Evolutionary conservation across 2,113 vertebrate genomes (phyloP), one percentile per base, ranked within the genome.

Genomic region (Riparia riparia): DNA sequence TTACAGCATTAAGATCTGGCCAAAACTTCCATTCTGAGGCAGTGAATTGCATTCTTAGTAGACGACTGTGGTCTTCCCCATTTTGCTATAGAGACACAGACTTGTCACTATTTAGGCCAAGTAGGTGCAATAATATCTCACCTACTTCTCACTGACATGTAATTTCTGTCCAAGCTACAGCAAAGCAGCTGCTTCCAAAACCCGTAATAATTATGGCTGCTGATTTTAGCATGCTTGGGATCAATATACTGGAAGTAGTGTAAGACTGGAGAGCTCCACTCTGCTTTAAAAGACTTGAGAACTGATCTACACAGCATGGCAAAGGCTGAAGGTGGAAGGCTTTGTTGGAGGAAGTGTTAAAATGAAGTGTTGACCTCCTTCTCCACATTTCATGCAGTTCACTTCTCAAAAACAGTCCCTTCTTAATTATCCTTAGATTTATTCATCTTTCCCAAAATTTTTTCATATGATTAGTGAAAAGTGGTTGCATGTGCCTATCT

Each of bases 1-100:
- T 81, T 56, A 77, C 58, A 70, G 86, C 86, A 69, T 94, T 92
- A 87, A 87, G 63, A 82, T 88, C 71, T 64, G 83, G 42, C 63
- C 39, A n/a, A 29, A 96, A 57, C 77, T 58, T 61, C 29, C 41
- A 24, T 79, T 95, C 76, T 65, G 57, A 92, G 77, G 32, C 70
- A 57, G 58, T 12, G 64, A 74, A 34, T 80, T 64, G 22, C 64
- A 85, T 88, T 94, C 82, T 88, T 63, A 69, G n/a, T 51, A 90
- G 60, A 39, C 0, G 4, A 4, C 49, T 76, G 45, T 88, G 78
- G 7, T 37, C 73, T 58, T 80, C 17, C 39, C 53, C 0, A 0
- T 39, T 83, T 74, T 41, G 32, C 70, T 82, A 0, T 13, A 73
- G 80, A 47, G 17, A 19, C 45, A 17, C 41, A 41, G 39, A 51